Evolutionary conservation across 2,888 invertebrate species (phyloP), one percentile per base, ranked within the genome.

Genomic region (Caenorhabditis sp.): DNA sequence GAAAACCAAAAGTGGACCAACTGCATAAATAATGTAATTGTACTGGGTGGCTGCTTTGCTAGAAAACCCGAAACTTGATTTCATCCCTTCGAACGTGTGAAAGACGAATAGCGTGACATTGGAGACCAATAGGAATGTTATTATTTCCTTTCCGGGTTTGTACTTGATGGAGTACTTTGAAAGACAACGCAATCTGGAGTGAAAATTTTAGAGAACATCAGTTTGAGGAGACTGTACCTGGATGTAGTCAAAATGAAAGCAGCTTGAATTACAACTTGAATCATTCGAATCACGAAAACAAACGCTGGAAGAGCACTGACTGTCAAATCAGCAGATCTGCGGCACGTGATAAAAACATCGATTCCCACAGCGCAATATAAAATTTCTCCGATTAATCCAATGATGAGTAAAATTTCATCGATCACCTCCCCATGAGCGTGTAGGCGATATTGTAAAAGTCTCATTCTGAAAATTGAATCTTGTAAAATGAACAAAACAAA

Each of bases 101-200:
- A 91, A 91, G 35, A 90, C 86, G 79, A 91, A 91, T 7, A 91
- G 84, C 1, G 91, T 90, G 16, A 90, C 88, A 76, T 91, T 91
- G 12, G 91, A 89, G 10, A 91, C 87, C 28, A 91, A 84, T 6
- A 91, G 84, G 64, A 91, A 91, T 0, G 91, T 91, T 63, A 91
- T 91, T 41, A 90, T 87, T 61, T 91, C 91, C 79, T 92, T 92
- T n/a, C 91, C 91, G 5, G 89, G 88, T 73, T 89, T 90, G 31
- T 83, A 28, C n/a, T 86, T 84, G 12, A 84, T 82, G 0, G 86
- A 80, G 24, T 82, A 80, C 41, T 85, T 82, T 7, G 86, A 85
- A 2, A 86, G 72, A 41, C 86, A 85, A 0, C 86, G 79, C 47
- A 88, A 49, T 49, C 86, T 87, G n/a, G n/a, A n/a, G n/a, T n/a